phyloP scores from a whole-genome alignment of 2,113 vertebrate species.

The Garra rufa region DNA sequence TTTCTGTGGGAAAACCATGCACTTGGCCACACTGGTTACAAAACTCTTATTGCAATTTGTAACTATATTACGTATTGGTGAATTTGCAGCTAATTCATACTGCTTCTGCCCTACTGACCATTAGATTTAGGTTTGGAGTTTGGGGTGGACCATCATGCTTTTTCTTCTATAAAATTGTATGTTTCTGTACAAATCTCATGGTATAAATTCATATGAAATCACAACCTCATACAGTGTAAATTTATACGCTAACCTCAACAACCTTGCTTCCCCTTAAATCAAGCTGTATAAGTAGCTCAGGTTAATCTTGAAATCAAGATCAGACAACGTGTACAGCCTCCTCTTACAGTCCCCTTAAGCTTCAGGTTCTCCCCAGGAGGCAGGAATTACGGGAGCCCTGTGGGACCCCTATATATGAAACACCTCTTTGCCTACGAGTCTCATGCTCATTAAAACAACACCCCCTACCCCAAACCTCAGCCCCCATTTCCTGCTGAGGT shows the following conservation, averaged over 20 bases:
- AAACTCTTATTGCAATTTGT: no score
- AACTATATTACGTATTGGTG: no score
- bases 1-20: no score
- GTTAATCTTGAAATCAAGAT: slow-evolving; percentile 42
- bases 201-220: no score
- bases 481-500: slow-evolving; percentile 64
- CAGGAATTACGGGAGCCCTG: slow-evolving; percentile 62
- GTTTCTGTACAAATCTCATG: no score
- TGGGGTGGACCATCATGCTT: no score
- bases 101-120: no score
- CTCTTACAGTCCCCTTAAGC: slow-evolving; percentile 61
- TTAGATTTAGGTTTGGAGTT: no score
- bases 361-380: slow-evolving; percentile 66
- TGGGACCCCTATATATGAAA: slow-evolving; percentile 72
- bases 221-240: background rate
- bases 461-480: slow-evolving; percentile 49
- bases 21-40: no score
- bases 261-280: slow-evolving; percentile 11
- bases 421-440: slow-evolving; percentile 67
- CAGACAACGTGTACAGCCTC: slow-evolving; percentile 60
- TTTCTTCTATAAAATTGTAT: no score
- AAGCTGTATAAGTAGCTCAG: background rate
- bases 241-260: background rate
- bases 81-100: no score
- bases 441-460: slow-evolving; percentile 58